Base-by-base conservation (phyloP, 2,888 invertebrate species). In the Glomeris marginata region DNA sequence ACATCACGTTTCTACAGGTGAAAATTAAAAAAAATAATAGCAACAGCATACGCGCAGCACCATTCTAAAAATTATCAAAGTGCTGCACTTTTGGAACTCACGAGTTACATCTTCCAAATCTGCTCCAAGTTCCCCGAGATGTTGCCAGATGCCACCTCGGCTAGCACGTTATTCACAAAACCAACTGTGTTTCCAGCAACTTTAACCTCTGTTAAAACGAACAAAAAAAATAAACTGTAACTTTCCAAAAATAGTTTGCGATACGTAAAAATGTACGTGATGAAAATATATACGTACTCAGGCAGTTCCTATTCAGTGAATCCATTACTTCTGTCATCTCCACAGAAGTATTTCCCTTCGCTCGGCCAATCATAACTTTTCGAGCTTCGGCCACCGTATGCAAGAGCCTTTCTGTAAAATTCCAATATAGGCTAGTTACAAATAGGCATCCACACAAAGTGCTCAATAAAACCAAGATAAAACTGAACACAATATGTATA, bases 181-280 rank as follows among this genome's bases (percentile, higher is more conserved):
- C 92, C 92, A 11, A 92, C 88, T 44, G 91, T 84, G 60, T 82
- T 77, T 47, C 88, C 92, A 46, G 90, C 94, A 64, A 94, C 85
- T 73, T 79, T 81, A 47, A 82, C 70, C 70, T 82, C 91, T 84
- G 75, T 53, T 41, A 54, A 56, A 53, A 49, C 35, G 50, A 46
- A 48, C 28, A 36, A 42, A 45, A 52, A 54, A 56, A 45, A 36
- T 43, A 47, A n/a, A n/a, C n/a, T n/a, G n/a, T n/a, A n/a, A n/a
- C n/a, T n/a, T n/a, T n/a, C n/a, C n/a, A n/a, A n/a, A n/a, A n/a
- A n/a, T n/a, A n/a, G n/a, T n/a, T n/a, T n/a, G n/a, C n/a, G n/a
- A n/a, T n/a, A n/a, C n/a, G n/a, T n/a, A n/a, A n/a, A n/a, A n/a
- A n/a, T n/a, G n/a, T n/a, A n/a, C n/a, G n/a, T n/a, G n/a, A n/a